Percentiles rank a stretch among this genome's conserved stretches.
Evolutionary conservation across 2,113 vertebrate genomes (phyloP).

Genomic region (Leptodactylus fuscus): DNA sequence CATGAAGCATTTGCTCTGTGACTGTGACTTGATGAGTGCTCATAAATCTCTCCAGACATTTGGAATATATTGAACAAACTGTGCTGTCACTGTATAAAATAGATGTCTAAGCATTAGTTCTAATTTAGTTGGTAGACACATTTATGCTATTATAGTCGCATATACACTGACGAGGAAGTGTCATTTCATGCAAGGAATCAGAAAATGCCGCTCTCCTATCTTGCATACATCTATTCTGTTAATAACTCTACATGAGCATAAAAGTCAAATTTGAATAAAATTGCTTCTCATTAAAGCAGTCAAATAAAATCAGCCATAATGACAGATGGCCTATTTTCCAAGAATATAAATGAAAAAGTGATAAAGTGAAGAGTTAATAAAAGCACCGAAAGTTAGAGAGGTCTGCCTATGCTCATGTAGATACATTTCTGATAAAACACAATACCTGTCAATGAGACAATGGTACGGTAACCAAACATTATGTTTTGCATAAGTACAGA

Average conservation of each 20-base stretch:
- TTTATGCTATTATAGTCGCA: not conserved
- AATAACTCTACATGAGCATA: not conserved
- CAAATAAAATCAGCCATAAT: not conserved
- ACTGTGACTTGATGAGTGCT: not conserved
- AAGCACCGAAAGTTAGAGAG: not conserved
- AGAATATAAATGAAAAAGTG: not conserved
- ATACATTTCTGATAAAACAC: too few species aligned
- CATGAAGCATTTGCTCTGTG: not conserved
- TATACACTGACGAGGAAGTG: not conserved
- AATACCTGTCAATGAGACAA: too few species aligned
- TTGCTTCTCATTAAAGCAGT: not conserved
- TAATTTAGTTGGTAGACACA: conserved; percentile 11
- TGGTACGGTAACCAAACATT: too few species aligned
- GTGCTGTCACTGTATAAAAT: not conserved
- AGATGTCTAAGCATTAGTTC: not conserved
- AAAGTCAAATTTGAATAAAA: conserved; percentile 16
- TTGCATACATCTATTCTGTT: not conserved
- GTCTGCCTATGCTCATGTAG: too few species aligned
- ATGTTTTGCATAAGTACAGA: too few species aligned
- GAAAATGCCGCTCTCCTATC: not conserved
- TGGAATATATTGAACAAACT: not conserved
- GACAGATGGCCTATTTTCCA: not conserved
- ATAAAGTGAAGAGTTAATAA: not conserved
- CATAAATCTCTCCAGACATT: not conserved
- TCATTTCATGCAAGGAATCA: not conserved